Evolutionary conservation across 2,113 vertebrate genomes (phyloP).

Genomic region (Pseudonaja textilis): DNA sequence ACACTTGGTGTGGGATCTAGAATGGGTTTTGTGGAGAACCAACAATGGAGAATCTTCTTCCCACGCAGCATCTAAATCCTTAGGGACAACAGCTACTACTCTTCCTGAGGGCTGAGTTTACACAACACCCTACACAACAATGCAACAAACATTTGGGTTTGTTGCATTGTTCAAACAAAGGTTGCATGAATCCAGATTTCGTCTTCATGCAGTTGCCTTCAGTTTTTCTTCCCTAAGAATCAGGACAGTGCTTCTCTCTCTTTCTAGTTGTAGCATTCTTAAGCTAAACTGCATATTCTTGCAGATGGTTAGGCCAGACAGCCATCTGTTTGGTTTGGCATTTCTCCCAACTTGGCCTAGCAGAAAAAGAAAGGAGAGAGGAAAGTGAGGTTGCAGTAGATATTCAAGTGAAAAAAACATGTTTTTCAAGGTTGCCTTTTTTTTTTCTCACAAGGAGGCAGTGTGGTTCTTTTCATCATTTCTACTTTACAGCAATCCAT

Average conservation of each 20-base stretch:
- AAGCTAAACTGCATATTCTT: neutral
- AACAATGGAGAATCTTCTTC: neutral
- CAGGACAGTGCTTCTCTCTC: neutral
- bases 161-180: neutral
- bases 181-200: neutral
- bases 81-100: neutral
- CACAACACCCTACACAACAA: neutral
- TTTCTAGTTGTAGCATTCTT: neutral
- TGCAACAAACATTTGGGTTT: neutral
- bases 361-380: neutral
- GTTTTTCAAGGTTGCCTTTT: neutral
- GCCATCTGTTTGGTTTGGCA: neutral
- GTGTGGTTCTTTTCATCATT: neutral
- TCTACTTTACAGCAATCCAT: neutral
- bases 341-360: neutral
- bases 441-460: slow-evolving; percentile 18
- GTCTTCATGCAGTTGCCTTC: neutral
- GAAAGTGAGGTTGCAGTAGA: neutral
- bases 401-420: neutral
- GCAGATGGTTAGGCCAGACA: too few species aligned
- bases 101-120: neutral
- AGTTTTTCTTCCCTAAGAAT: neutral
- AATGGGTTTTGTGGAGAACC: neutral
- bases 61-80: neutral
- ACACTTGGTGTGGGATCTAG: neutral